Base-by-base conservation (phyloP, 35 echinoderm and acorn worm genomes). In the Holothuria glaberrima region DNA sequence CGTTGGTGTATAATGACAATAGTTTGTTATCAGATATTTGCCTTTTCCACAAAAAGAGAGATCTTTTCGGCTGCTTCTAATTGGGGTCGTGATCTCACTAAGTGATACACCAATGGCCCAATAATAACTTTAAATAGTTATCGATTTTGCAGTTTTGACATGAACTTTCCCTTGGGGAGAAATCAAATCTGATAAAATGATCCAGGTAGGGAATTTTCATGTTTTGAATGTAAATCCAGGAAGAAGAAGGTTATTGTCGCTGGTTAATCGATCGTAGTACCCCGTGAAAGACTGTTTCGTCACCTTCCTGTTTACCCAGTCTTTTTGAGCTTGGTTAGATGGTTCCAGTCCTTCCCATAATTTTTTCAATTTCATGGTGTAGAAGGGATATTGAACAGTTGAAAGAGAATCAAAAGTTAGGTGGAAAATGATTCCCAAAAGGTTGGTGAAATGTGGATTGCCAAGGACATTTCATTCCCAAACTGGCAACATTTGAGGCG, bases 21-120 rank as follows among this genome's bases (percentile, higher is more conserved):
- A 16, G 21, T 32, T 32, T 70, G 2, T 12, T 20, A 63, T 26
- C 13, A 30, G 67, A 70, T 32, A n/a, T 13, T 30, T 70, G 30
- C 27, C 27, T 16, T 25, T 22, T 70, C 33, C 9, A 25, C 27
- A 25, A n/a, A 32, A 14, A 28, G 26, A 70, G 33, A 22, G 67
- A 70, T 16, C 67, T 29, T n/a, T 70, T 22, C 25, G 14, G 16
- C 4, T 16, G 1, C 25, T 30, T 29, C 67, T 70, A 70, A 70
- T 70, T 70, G 67, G 67, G 27, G 67, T 70, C 67, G 26, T 70
- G 67, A 32, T 32, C 67, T n/a, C 67, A 28, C 67, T 22, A 70
- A 70, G 20, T 22, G 19, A 25, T 70, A 32, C 33, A 22, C 20
- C 19, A 70, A 70, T 18, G 33, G 21, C 67, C 33, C 26, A 30